Base-by-base conservation (phyloP, 1,140 invertebrate species). In the Sarcophaga peregrina region DNA sequence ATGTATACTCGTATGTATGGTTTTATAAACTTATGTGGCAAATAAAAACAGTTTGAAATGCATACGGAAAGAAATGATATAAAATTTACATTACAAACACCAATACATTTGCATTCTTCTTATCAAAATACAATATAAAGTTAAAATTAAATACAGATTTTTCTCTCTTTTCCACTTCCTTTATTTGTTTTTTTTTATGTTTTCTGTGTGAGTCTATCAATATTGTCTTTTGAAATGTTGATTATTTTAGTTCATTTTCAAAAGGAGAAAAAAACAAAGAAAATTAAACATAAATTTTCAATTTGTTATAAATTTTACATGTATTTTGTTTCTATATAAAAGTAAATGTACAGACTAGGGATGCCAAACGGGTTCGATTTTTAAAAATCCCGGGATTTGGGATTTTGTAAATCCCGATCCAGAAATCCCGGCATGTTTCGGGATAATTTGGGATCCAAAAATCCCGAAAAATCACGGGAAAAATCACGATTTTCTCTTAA, bases 1-100 rank as follows among this genome's bases (percentile, higher is more conserved):
- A 37, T 37, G 25, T 37, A 37, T 37, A n/a, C n/a, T n/a, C n/a
- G 25, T 37, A 37, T 37, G n/a, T n/a, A 37, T 37, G 25, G 25
- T 37, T 37, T 37, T 37, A 37, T 37, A 4, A 37, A 37, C 25
- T 37, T 37, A 37, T 37, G 25, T 37, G 25, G 25, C 25, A 37
- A 2, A 15, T n/a, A 58, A 6, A 58, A 15, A n/a, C n/a, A 58
- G 5, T 58, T 58, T 15, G 3, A 58, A n/a, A 58, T 4, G 54
- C 15, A 58, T 15, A 58, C 15, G n/a, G 15, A 58, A n/a, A 68
- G 20, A 25, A 68, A 68, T 68, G 20, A 68, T 20, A 68, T 68
- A 68, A 68, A 68, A 68, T 68, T 20, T 68, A 68, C 17, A 68
- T 25, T 68, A 68, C 62, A n/a, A n/a, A 62, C 58, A 62, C n/a